Conservation (phyloP, 2,797 vertebrate species). For the Sebastes goodei region DNA sequence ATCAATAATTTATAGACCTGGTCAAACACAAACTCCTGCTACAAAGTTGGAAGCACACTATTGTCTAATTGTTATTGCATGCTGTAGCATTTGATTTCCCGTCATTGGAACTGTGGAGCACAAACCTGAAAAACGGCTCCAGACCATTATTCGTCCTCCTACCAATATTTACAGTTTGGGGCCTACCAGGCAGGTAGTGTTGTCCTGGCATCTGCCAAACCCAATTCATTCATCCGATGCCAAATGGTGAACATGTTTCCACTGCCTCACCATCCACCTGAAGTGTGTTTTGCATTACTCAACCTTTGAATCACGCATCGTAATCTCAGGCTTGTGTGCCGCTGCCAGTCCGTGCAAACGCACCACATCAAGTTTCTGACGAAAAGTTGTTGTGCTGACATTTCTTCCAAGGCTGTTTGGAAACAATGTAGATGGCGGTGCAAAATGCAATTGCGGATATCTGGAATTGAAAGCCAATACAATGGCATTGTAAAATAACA, state of each 20-base stretch:
- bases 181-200: neutral
- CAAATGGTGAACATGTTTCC: neutral
- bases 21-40: neutral
- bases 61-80: neutral
- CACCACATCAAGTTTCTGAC: neutral
- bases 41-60: neutral
- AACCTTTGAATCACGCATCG: neutral
- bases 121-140: neutral
- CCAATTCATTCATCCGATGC: neutral
- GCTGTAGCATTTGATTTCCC: neutral
- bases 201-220: neutral
- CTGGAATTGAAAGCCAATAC: no score
- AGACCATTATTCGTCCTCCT: neutral
- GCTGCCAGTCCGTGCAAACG: neutral
- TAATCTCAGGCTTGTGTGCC: neutral
- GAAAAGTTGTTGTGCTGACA: neutral
- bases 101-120: neutral
- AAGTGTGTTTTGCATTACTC: neutral
- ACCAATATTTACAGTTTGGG: neutral
- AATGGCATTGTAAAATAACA: no score
- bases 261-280: neutral
- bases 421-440: no score
- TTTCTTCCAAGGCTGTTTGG: neutral
- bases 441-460: no score
- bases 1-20: neutral